A percentile compares a stretch with the other conserved stretches of the same genome.
Conservation (phyloP, 2,888 invertebrate species). For the Nephrotoma guestfalica region DNA sequence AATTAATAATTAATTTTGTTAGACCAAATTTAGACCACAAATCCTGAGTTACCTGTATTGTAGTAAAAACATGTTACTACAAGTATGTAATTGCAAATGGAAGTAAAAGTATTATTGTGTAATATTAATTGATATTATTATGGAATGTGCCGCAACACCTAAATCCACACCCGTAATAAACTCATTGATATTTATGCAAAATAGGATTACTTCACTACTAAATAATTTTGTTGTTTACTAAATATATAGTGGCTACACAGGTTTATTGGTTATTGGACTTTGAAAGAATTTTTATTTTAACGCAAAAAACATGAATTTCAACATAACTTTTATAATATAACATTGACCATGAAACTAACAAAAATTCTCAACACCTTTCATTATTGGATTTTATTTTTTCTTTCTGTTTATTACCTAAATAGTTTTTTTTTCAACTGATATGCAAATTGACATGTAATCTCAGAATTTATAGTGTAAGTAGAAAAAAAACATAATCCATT, state of each 20-base stretch:
- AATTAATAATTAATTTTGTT: too few species aligned
- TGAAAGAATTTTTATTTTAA: neutral
- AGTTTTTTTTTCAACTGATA: neutral
- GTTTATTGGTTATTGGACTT: neutral
- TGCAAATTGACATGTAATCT: neutral
- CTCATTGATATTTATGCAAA: neutral
- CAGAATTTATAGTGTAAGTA: neutral
- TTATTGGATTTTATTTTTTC: neutral
- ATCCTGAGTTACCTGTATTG: too few species aligned
- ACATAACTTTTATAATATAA: neutral
- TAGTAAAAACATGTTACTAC: too few species aligned
- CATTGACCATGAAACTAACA: neutral
- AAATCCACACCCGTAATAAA: neutral
- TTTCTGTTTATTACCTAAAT: neutral
- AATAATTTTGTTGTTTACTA: neutral
- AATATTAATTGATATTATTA: neutral
- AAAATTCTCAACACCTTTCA: neutral
- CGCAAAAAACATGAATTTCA: neutral
- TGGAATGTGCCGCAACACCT: neutral
- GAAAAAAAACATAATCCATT: neutral
- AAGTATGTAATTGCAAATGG: too few species aligned
- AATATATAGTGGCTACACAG: neutral
- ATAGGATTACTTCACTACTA: neutral
- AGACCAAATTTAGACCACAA: too few species aligned
- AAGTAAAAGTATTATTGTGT: too few species aligned